Evolutionary conservation across 1,140 invertebrate species (phyloP).

Genomic region (Drosophila guanche): DNA sequence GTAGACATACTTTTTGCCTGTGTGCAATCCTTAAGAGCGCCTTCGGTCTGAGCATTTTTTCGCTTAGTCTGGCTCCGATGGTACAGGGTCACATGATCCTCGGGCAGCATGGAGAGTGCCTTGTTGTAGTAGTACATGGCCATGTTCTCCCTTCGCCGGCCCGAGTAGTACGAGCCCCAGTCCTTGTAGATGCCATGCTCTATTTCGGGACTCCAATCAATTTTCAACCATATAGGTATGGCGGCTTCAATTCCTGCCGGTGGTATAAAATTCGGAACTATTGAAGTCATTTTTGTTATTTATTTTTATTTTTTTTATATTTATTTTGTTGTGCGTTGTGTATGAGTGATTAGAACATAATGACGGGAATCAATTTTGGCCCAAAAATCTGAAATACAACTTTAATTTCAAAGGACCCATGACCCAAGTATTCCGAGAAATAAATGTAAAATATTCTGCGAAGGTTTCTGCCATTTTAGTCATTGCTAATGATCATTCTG

Average conservation of each 20-base stretch:
- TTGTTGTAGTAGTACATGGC: constrained; percentile 69
- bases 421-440: too few species aligned
- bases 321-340: too few species aligned
- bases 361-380: too few species aligned
- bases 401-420: too few species aligned
- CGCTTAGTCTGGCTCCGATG: constrained; percentile 61
- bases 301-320: constrained; percentile 16
- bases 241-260: constrained; percentile 16
- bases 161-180: constrained; percentile 70
- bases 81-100: constrained; percentile 58
- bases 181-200: constrained; percentile 68
- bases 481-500: too few species aligned
- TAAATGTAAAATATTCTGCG: too few species aligned
- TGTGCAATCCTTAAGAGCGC: constrained; percentile 49
- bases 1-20: constrained; percentile 53
- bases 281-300: constrained; percentile 34
- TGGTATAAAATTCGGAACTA: constrained; percentile 11
- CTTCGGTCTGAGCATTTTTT: constrained; percentile 46
- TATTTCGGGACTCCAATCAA: constrained; percentile 69
- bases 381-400: too few species aligned
- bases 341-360: too few species aligned
- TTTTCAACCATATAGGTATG: constrained; percentile 59
- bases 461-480: too few species aligned
- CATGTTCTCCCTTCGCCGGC: constrained; percentile 50
- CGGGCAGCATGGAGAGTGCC: constrained; percentile 39